phyloP scores from a whole-genome alignment of 2,888 invertebrate species.

The Amphipoea lucens region DNA sequence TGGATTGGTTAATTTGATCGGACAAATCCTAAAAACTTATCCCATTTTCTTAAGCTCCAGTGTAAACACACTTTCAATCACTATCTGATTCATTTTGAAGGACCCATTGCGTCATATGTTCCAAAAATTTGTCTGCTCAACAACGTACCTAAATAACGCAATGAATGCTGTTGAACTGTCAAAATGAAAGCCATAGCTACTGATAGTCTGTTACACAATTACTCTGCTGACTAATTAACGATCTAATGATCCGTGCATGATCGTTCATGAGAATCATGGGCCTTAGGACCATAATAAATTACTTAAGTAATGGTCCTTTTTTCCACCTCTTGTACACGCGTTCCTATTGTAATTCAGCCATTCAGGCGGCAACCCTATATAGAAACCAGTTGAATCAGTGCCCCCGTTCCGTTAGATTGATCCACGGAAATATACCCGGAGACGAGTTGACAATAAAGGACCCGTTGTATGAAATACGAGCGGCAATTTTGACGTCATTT shows the following conservation, averaged over 20 bases:
- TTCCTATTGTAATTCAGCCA: neutral
- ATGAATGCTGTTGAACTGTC: neutral
- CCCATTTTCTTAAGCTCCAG: neutral
- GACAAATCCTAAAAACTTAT: neutral
- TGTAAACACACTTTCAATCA: neutral
- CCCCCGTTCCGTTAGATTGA: slow-evolving; percentile 43
- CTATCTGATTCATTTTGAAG: neutral
- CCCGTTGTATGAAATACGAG: slow-evolving; percentile 7
- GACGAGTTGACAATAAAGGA: slow-evolving; percentile 18
- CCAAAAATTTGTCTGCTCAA: too few relatives aligned
- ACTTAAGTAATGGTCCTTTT: neutral
- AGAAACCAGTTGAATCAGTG: slow-evolving; percentile 58
- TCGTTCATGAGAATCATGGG: too few relatives aligned
- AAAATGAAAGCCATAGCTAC: neutral
- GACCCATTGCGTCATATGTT: too few relatives aligned
- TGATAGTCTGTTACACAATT: neutral
- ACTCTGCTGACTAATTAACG: too few relatives aligned
- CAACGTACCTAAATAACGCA: too few relatives aligned
- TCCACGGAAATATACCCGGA: slow-evolving; percentile 41
- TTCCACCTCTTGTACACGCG: too few relatives aligned
- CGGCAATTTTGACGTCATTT: slow-evolving; percentile 16
- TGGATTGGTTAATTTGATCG: neutral
- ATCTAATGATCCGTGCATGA: neutral
- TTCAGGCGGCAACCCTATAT: slow-evolving; percentile 41
- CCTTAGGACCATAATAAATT: neutral